Base-by-base conservation (phyloP, 2,888 invertebrate species). In the Cheilosia impressa region DNA sequence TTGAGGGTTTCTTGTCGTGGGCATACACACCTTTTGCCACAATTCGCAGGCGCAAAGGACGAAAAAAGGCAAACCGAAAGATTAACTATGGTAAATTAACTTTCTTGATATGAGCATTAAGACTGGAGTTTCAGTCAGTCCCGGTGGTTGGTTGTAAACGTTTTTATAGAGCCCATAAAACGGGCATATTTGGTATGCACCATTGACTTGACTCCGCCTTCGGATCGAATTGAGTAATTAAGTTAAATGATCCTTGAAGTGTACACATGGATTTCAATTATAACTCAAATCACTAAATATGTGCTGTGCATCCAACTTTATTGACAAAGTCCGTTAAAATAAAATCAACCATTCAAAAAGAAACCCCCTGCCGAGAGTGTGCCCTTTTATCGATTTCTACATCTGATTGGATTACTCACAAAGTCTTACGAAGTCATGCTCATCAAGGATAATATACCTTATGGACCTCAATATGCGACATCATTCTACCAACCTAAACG, bases 1-100 rank as follows among this genome's bases (percentile, higher is more conserved):
- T 84, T 80, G 75, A 17, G 57, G 71, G 60, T 66, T 71, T 66
- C 80, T 71, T 50, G 60, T 76, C 71, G 53, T 60, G 65, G 75
- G 43, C 69, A 76, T 66, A 80, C 68, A 75, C 79, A 60, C 57
- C 19, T 73, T 63, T 62, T 31, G 38, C 60, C 19, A 53, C 34
- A 58, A 27, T 43, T 71, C 52, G 60, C 45, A n/a, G 52, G 58
- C 43, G 68, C 62, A 10, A 57, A 53, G 43, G 76, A 76, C 17
- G 13, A 31, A 31, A 34, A 57, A 43, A 66, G 31, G 55, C 57
- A 58, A 79, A 73, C 13, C 52, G 69, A 53, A 84, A 71, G 84
- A 84, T 84, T 84, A 80, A 84, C 55, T 71, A 76, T 50, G 84
- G 65, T 80, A 84, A 84, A 84, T 84, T 84, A 84, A 84, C 75